Conservation (phyloP, 2,113 vertebrate species). For the Platichthys flesus region DNA sequence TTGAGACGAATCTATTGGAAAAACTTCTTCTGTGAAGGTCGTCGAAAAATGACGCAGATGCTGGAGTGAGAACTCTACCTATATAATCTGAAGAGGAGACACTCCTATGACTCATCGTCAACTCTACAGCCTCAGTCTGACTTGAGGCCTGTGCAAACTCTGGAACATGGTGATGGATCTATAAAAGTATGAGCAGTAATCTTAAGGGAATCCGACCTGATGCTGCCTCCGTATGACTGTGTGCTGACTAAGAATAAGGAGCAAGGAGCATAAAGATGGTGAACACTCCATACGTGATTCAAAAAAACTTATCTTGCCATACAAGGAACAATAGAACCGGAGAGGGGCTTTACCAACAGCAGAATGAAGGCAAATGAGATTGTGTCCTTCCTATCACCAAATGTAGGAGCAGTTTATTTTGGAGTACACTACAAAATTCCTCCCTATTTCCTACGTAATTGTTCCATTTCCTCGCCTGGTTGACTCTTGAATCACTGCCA, state of each 20-base stretch:
- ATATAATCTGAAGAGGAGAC: conserved; percentile 11
- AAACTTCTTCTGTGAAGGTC: conserved; percentile 17
- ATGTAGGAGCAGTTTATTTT: background rate
- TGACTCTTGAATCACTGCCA: background rate
- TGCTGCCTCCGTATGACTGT: conserved; percentile 19
- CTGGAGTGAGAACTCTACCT: conserved; percentile 13
- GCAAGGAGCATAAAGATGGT: background rate
- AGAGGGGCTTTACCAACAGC: conserved; percentile 6
- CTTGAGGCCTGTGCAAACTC: conserved; percentile 45
- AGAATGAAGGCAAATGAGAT: background rate
- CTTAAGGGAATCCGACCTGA: conserved; percentile 30
- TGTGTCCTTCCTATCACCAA: no score
- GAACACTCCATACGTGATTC: background rate
- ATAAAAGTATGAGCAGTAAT: conserved; percentile 47
- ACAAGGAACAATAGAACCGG: background rate
- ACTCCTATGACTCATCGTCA: conserved; percentile 60
- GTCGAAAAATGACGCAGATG: conserved; percentile 17
- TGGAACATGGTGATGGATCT: conserved; percentile 38
- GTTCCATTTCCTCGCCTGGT: no score
- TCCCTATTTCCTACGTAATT: no score
- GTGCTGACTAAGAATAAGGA: conserved; percentile 3
- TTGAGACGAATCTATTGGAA: background rate
- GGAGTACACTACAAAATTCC: no score
- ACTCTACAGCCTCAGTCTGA: conserved; percentile 23
- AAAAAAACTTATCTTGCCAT: background rate